A percentile compares a stretch with the other conserved stretches of the same genome.
phyloP scores from a whole-genome alignment of 1,140 invertebrate genomes.

The Cardiocondyla obscurior region DNA sequence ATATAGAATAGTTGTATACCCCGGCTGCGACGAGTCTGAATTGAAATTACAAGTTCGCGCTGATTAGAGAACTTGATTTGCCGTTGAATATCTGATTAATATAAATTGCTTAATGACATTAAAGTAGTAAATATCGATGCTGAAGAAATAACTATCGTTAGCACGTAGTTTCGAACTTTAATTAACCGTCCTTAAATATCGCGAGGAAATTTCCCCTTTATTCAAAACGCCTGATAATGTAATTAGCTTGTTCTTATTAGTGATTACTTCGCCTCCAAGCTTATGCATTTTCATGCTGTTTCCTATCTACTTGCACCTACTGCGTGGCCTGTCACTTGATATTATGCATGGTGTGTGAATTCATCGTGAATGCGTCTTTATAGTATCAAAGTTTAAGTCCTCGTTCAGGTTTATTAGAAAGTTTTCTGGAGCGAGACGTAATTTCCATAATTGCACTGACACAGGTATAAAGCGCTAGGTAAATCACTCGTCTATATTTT shows the following conservation, averaged over 20 bases:
- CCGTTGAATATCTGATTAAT: neutral
- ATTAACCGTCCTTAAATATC: neutral
- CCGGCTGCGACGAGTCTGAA: neutral
- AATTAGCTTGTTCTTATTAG: neutral
- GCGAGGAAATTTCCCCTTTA: neutral
- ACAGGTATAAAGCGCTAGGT: slow-evolving; percentile 3
- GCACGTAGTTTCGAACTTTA: neutral
- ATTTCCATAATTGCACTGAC: slow-evolving; percentile 25
- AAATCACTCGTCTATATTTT: slow-evolving; percentile 8
- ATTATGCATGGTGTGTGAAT: slow-evolving; percentile 13
- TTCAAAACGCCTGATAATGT: neutral
- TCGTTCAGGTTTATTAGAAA: slow-evolving; percentile 21
- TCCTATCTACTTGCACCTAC: neutral
- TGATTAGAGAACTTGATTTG: slow-evolving; percentile 12
- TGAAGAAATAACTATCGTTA: no score
- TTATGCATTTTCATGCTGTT: neutral
- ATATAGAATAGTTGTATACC: slow-evolving; percentile 3
- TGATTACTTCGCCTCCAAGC: neutral
- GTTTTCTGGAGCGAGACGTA: slow-evolving; percentile 8
- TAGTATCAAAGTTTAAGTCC: slow-evolving; percentile 40
- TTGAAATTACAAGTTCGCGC: neutral
- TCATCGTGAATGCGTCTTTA: slow-evolving; percentile 7
- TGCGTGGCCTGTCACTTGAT: neutral
- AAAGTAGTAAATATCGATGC: neutral
- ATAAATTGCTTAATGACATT: neutral